Percentiles rank a stretch among this genome's conserved stretches.
phyloP scores from a whole-genome alignment of 2,113 vertebrate genomes.

The Pollimyrus isidori region DNA sequence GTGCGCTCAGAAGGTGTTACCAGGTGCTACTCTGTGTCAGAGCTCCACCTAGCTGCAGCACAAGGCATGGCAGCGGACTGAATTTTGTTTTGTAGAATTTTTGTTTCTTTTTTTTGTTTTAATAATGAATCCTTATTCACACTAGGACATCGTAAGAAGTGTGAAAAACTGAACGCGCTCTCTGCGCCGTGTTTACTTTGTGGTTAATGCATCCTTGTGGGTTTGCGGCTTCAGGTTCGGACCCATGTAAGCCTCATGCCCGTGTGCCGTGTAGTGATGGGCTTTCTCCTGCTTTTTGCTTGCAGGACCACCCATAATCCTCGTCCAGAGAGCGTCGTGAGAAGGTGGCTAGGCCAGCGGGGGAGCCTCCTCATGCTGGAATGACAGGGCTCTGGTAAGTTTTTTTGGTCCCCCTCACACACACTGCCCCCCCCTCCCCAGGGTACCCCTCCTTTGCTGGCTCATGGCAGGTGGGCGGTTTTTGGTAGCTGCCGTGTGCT shows the following conservation, averaged over 20 bases:
- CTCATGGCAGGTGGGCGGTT: too few species aligned
- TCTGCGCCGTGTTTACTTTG: not conserved
- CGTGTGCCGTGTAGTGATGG: not conserved
- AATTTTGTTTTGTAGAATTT: not conserved
- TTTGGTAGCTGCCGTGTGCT: not conserved
- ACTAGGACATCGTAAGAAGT: not conserved
- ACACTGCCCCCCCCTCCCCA: not conserved
- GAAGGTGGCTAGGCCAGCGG: not conserved
- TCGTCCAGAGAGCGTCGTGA: not conserved
- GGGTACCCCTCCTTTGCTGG: not conserved
- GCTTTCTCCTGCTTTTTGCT: not conserved
- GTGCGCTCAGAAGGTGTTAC: not conserved
- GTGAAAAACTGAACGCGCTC: not conserved
- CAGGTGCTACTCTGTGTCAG: not conserved
- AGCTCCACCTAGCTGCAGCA: not conserved
- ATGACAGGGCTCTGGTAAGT: slow-evolving; percentile 43
- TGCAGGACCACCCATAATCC: not conserved
- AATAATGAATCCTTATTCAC: not conserved
- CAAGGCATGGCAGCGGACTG: not conserved
- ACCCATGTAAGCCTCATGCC: not conserved
- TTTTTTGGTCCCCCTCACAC: not conserved
- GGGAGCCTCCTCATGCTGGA: slow-evolving; percentile 24
- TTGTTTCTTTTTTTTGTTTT: not conserved
- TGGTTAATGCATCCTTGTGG: not conserved
- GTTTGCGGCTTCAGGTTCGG: not conserved